Percentiles rank a stretch among this genome's conserved stretches.
Evolutionary conservation across 2,113 vertebrate genomes (phyloP).

Genomic region (Scophthalmus maximus): DNA sequence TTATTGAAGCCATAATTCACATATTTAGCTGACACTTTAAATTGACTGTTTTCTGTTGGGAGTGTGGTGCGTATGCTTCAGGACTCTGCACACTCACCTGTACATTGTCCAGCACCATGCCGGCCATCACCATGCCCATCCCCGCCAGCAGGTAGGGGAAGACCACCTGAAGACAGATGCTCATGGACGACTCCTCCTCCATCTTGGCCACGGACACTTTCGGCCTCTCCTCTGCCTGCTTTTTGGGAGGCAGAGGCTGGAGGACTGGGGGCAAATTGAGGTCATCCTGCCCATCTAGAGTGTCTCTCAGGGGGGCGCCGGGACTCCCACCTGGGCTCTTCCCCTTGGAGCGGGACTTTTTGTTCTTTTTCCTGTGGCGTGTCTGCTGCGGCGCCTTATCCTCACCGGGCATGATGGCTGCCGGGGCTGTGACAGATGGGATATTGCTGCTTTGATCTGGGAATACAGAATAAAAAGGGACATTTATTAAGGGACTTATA

Average conservation of each 20-base stretch:
- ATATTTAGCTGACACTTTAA: too few species aligned
- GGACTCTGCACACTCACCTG: conserved; percentile 83
- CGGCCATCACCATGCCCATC: conserved; percentile 94
- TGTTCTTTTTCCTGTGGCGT: conserved; percentile 86
- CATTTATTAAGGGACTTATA: neutral
- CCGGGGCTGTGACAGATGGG: neutral
- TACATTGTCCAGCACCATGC: conserved; percentile 90
- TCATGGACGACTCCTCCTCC: conserved; percentile 84
- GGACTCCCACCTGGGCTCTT: conserved; percentile 75
- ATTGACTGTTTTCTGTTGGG: too few species aligned
- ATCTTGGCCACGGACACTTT: conserved; percentile 77
- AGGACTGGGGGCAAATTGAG: conserved; percentile 52
- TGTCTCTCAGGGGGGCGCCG: conserved; percentile 46
- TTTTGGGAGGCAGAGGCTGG: conserved; percentile 56
- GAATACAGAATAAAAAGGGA: conserved; percentile 2
- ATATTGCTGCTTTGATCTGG: conserved; percentile 20
- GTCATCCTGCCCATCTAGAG: conserved; percentile 71
- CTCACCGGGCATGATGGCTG: conserved; percentile 85
- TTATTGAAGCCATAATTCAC: too few species aligned
- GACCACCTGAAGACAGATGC: conserved; percentile 89
- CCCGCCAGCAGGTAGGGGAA: conserved; percentile 92
- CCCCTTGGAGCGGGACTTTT: conserved; percentile 80
- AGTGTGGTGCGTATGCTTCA: too few species aligned
- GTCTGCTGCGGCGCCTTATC: conserved; percentile 84
- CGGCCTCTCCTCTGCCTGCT: conserved; percentile 74